These are phyloP conservation scores for Hyposmocoma kahamanoa DNA, from an alignment of 1,140 invertebrate genomes.

Conservation along the genomic window DNA sequence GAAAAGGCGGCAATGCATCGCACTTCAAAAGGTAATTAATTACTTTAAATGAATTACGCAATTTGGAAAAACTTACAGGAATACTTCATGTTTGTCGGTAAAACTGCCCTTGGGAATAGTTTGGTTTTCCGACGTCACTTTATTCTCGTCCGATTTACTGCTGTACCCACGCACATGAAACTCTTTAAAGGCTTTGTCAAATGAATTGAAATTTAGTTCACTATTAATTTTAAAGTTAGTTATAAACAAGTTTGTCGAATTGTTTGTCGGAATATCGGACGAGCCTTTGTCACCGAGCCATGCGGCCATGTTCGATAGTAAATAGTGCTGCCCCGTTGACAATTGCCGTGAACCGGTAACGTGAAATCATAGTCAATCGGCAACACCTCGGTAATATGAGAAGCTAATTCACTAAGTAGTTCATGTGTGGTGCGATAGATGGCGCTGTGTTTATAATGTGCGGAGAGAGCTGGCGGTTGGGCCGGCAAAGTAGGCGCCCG, in stretches of 20 bases:
- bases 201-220: too few species aligned
- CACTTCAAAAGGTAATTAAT: neutral
- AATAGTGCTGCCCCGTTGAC: neutral
- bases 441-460: slow-evolving; percentile 26
- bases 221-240: too few species aligned
- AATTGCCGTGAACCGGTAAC: slow-evolving; percentile 6
- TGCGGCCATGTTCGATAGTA: slow-evolving; percentile 48
- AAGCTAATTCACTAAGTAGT: slow-evolving; percentile 8
- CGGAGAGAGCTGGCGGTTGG: slow-evolving; percentile 25
- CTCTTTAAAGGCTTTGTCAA: too few species aligned
- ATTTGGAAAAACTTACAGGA: slow-evolving; percentile 28
- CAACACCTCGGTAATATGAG: slow-evolving; percentile 9
- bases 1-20: slow-evolving; percentile 9
- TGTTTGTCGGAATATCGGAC: slow-evolving; percentile 27
- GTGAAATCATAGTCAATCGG: too few species aligned
- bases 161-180: neutral
- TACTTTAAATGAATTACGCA: neutral
- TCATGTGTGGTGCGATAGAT: slow-evolving; percentile 16
- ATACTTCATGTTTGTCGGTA: slow-evolving; percentile 22
- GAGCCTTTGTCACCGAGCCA: slow-evolving; percentile 45
- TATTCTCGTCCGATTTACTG: slow-evolving; percentile 14
- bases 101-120: slow-evolving; percentile 20
- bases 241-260: too few species aligned
- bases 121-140: slow-evolving; percentile 31
- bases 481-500: slow-evolving; percentile 41